Evolutionary conservation across 2,888 invertebrate species (phyloP).

Genomic region (Amiota mariae): DNA sequence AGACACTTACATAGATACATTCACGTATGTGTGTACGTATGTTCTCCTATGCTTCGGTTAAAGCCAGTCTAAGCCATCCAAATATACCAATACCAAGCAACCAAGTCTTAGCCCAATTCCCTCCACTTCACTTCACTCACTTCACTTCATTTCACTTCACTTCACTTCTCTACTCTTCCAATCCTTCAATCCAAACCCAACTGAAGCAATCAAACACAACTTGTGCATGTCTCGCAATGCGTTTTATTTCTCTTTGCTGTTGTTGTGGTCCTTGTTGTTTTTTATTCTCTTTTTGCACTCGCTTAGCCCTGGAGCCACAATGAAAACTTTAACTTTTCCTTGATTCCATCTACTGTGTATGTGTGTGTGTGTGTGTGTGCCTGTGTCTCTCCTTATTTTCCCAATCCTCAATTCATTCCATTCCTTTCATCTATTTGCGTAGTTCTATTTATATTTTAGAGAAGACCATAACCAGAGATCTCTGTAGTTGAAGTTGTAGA

Average conservation of each 20-base stretch:
- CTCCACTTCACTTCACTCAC: no score
- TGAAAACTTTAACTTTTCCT: constrained; percentile 60
- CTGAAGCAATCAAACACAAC: background rate
- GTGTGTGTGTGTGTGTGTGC: background rate
- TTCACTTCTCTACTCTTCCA: no score
- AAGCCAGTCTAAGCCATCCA: no score
- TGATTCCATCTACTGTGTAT: constrained; percentile 44
- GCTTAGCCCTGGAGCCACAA: constrained; percentile 53
- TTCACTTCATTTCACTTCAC: no score
- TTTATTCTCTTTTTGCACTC: constrained; percentile 15
- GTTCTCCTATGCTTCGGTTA: no score
- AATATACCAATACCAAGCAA: no score
- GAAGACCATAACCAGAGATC: background rate
- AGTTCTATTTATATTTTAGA: background rate
- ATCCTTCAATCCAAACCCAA: background rate
- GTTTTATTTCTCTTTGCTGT: background rate
- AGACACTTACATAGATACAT: no score
- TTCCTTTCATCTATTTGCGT: background rate
- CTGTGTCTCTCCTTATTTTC: background rate
- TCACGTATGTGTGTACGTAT: no score
- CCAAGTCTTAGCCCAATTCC: no score
- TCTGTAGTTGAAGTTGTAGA: constrained; percentile 11
- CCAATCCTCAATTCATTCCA: background rate
- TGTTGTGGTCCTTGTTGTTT: background rate
- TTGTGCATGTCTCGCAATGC: background rate